Base-by-base conservation (phyloP, 23 tunicate species). In the Styela clava region DNA sequence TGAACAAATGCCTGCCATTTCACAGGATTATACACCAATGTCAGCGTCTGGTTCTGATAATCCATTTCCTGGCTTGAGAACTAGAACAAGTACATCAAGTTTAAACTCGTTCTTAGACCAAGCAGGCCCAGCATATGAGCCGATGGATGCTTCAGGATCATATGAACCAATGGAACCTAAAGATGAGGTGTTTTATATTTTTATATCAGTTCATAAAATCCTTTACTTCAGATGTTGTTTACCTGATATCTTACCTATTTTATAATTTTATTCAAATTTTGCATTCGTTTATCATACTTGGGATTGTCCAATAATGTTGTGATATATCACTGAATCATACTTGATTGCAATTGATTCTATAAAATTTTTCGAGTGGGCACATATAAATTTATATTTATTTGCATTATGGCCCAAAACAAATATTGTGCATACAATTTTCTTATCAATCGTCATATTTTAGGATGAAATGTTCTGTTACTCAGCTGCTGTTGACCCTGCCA, bases 11-110 rank as follows among this genome's bases (percentile, higher is more conserved):
- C 22, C 78, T 16, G 24, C 21, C 28, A 44, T 16, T 21, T 3
- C 77, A 2, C 64, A 25, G 67, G 81, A 76, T 52, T 76, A 76
- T 56, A 76, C 81, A 33, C 81, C 81, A 27, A 76, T 76, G 81
- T 52, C 81, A 23, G 81, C 71, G 21, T 22, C 81, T 21, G 26
- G 44, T 44, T 24, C 33, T 51, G 81, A 2, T 16, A 52, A 21
- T 1, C 81, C 65, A 20, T 35, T 21, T 76, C 78, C 9, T 16
- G 44, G 62, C 30, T 5, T 44, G 56, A 44, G 56, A 12, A 33
- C 19, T 33, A 72, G 30, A 72, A 56, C 63, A 24, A 76, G 81
- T 32, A 28, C 77, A 16, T 33, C 34, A 30, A 71, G 77, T 30
- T 71, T 71, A 35, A 71, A 71, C 29, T 71, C 77, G 5, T 71